phyloP scores from a whole-genome alignment of 2,113 vertebrate genomes.

The Paramormyrops kingsleyae region DNA sequence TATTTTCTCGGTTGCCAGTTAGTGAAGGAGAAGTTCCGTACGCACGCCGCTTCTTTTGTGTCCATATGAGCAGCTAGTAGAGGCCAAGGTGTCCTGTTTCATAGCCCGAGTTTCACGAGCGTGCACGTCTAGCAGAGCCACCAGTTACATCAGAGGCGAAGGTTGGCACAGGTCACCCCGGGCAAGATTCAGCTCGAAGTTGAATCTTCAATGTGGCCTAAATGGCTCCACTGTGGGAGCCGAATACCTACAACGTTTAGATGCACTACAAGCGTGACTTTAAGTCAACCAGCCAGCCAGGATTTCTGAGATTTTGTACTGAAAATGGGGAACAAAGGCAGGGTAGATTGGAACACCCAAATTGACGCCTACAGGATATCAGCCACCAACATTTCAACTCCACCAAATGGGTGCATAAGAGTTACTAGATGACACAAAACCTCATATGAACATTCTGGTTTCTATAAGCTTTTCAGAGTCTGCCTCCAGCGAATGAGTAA shows the following conservation, averaged over 20 bases:
- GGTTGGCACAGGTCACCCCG: background rate
- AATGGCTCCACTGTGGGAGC: background rate
- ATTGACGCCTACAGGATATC: background rate
- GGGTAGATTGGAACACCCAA: background rate
- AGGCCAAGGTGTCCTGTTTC: background rate
- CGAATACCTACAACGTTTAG: background rate
- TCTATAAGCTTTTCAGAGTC: background rate
- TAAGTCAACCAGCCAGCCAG: background rate
- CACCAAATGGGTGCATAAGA: background rate
- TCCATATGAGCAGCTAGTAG: background rate
- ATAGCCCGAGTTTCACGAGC: background rate
- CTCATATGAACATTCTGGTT: background rate
- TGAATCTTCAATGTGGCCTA: background rate
- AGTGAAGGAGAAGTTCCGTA: background rate
- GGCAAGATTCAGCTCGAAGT: background rate
- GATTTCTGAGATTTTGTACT: background rate
- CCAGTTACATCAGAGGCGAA: background rate
- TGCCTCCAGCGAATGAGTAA: background rate
- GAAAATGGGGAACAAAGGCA: background rate
- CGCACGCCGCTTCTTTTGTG: too few species aligned
- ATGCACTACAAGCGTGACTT: background rate
- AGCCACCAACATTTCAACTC: background rate
- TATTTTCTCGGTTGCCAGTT: background rate
- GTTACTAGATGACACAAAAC: background rate
- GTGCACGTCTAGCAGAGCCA: background rate